A percentile compares a stretch with the other conserved stretches of the same genome.
Conservation (phyloP, 2,797 vertebrate genomes). For the Pseudopleuronectes americanus region DNA sequence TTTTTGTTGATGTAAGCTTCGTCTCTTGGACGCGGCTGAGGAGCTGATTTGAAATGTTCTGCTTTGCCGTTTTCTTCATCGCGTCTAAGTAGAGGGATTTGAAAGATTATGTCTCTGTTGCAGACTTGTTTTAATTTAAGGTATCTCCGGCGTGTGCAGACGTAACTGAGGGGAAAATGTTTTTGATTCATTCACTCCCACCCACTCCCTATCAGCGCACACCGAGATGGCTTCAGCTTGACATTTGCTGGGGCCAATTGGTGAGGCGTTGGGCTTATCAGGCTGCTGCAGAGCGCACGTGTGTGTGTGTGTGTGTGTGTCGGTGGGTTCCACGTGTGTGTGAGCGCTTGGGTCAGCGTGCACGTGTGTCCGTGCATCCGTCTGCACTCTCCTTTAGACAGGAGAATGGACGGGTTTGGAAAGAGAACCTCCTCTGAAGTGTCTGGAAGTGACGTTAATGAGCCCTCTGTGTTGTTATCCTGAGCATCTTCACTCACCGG, state of each 20-base stretch:
- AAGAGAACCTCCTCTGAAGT: conserved; percentile 48
- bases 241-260: conserved; percentile 77
- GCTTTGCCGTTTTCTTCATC: conserved; percentile 53
- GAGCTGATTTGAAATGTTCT: conserved; percentile 49
- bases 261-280: conserved; percentile 71
- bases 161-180: conserved; percentile 57
- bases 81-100: conserved; percentile 60
- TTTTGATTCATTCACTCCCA: conserved; percentile 52
- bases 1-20: conserved; percentile 63
- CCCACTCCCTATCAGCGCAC: conserved; percentile 58
- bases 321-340: not conserved
- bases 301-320: conserved; percentile 9
- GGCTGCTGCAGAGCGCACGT: conserved; percentile 47
- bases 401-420: conserved; percentile 26
- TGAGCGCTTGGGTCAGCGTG: conserved; percentile 32
- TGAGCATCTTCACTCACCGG: conserved; percentile 63
- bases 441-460: conserved; percentile 73
- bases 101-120: conserved; percentile 54
- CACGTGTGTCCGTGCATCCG: conserved; percentile 26
- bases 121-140: conserved; percentile 67
- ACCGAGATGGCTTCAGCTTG: conserved; percentile 62
- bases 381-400: conserved; percentile 44
- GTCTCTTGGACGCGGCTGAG: conserved; percentile 46
- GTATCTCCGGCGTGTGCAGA: conserved; percentile 56
- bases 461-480: conserved; percentile 72